phyloP scores from a whole-genome alignment of 2,113 vertebrate species.

The Paedocypris sp. region DNA sequence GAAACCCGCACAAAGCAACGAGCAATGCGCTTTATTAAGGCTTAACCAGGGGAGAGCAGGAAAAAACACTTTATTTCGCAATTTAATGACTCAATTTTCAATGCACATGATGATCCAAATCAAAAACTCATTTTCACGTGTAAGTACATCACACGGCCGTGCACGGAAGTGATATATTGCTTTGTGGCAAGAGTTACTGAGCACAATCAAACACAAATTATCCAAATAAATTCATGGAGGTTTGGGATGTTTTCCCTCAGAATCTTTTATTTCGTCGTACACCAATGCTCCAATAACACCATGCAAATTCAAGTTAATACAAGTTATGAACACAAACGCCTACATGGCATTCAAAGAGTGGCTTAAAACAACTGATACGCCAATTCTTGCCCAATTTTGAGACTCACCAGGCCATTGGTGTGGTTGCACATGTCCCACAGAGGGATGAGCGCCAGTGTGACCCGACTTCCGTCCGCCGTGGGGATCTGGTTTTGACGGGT shows the following conservation, averaged over 20 bases:
- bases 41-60: slow-evolving; percentile 30
- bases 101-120: slow-evolving; percentile 26
- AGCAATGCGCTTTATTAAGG: slow-evolving; percentile 36
- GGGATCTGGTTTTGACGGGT: slow-evolving; percentile 97
- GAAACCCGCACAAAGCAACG: slow-evolving; percentile 15
- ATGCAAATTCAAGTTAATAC: too few relatives aligned
- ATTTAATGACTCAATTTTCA: slow-evolving; percentile 40
- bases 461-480: slow-evolving; percentile 85
- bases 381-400: too few relatives aligned
- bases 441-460: slow-evolving; percentile 91
- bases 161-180: slow-evolving; percentile 33
- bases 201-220: slow-evolving; percentile 40
- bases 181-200: slow-evolving; percentile 35
- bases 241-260: too few relatives aligned
- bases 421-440: slow-evolving; percentile 99
- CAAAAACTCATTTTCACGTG: slow-evolving; percentile 26
- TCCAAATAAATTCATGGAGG: slow-evolving; percentile 38
- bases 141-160: slow-evolving; percentile 31
- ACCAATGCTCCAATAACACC: neutral
- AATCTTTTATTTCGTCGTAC: neutral
- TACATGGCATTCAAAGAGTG: too few relatives aligned
- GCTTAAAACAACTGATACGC: too few relatives aligned
- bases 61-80: slow-evolving; percentile 33
- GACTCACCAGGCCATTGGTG: slow-evolving; percentile 87
- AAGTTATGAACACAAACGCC: too few relatives aligned